Percentiles rank a stretch among this genome's conserved stretches.
Evolutionary conservation across 2,888 invertebrate species (phyloP).

Genomic region (Nesidiocoris tenuis): DNA sequence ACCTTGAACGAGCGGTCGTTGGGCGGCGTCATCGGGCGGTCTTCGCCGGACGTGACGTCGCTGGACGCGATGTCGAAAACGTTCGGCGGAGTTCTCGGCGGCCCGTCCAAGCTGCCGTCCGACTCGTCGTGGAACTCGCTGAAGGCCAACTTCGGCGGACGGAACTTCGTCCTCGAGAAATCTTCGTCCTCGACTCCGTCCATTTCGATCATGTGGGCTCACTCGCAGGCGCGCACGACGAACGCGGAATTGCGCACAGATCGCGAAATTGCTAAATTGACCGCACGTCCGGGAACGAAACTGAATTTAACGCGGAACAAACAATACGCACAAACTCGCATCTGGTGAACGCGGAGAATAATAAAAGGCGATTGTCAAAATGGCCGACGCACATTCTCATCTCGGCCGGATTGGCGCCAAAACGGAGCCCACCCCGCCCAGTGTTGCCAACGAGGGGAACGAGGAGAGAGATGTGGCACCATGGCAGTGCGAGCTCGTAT

Average conservation of each 20-base stretch:
- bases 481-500: neutral
- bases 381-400: neutral
- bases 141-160: neutral
- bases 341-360: neutral
- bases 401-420: neutral
- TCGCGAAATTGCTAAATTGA: neutral
- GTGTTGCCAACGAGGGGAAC: neutral
- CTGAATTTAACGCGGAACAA: neutral
- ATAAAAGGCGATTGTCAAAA: too few relatives aligned
- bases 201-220: neutral
- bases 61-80: neutral
- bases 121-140: constrained; percentile 10
- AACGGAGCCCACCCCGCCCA: neutral
- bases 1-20: constrained; percentile 43
- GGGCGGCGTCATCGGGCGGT: constrained; percentile 45
- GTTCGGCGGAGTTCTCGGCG: neutral
- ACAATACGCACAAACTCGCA: neutral
- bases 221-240: neutral
- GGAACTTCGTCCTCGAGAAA: neutral
- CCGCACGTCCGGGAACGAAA: neutral
- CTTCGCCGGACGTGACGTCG: neutral
- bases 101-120: neutral
- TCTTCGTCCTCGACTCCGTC: constrained; percentile 9
- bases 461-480: neutral
- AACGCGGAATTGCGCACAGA: neutral